A percentile compares a stretch with the other conserved stretches of the same genome.
phyloP scores from a whole-genome alignment of 2,888 invertebrate genomes.

The Tipula lateralis region DNA sequence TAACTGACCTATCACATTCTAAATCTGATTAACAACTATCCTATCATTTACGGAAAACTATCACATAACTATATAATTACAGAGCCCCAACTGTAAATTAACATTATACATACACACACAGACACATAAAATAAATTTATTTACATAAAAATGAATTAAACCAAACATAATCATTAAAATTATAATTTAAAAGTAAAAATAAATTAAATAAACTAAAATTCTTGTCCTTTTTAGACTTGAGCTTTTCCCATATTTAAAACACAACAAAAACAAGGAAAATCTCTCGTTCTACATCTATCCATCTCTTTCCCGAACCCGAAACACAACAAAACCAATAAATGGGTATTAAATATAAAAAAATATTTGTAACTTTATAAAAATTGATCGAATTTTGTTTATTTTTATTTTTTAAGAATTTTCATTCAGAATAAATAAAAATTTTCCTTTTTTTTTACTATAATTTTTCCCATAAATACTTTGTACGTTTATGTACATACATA shows the following conservation, averaged over 20 bases:
- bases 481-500: neutral
- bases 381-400: neutral
- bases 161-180: conserved; percentile 11
- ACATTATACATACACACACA: neutral
- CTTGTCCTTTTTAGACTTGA: neutral
- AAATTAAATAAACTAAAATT: neutral
- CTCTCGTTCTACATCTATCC: neutral
- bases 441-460: neutral
- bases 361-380: neutral
- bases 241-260: neutral
- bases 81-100: conserved; percentile 1
- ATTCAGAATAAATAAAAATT: neutral
- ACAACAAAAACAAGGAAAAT: neutral
- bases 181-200: neutral
- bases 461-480: neutral
- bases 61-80: neutral
- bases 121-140: neutral
- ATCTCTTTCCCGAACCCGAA: neutral
- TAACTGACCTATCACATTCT: neutral
- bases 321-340: neutral
- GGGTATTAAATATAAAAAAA: conserved; percentile 5
- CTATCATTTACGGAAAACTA: neutral
- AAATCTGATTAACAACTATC: neutral
- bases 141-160: conserved; percentile 15
- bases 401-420: neutral